Percentiles rank a stretch among this genome's conserved stretches.
These are phyloP conservation scores for Neomonachus schauinslandi DNA, from an alignment of 2,113 vertebrate genomes.

Conservation along the genomic window DNA sequence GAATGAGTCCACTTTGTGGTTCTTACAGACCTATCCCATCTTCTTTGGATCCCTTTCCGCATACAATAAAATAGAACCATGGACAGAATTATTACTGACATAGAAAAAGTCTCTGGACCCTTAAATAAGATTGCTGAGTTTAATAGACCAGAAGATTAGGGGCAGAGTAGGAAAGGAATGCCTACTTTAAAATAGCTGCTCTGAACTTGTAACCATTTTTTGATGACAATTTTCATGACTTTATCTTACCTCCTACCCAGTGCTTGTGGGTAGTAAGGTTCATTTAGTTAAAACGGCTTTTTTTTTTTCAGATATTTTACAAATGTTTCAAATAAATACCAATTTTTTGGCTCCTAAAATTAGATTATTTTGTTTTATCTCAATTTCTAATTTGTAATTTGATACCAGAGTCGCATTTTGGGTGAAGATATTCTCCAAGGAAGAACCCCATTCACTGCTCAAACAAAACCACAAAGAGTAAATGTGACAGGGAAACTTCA, in stretches of 20 bases:
- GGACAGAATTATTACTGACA: not conserved
- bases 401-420: not conserved
- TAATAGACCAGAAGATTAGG: not conserved
- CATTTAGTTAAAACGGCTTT: not conserved
- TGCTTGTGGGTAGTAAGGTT: not conserved
- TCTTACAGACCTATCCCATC: not conserved
- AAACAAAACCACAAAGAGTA: slow-evolving; percentile 24
- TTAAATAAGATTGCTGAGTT: not conserved
- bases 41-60: not conserved
- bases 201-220: not conserved
- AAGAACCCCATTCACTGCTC: not conserved
- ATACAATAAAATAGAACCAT: not conserved
- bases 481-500: slow-evolving; percentile 19
- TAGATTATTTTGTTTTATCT: slow-evolving; percentile 6
- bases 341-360: not conserved
- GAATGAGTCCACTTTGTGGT: not conserved
- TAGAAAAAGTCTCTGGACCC: not conserved
- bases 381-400: slow-evolving; percentile 2
- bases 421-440: slow-evolving; percentile 23
- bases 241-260: not conserved
- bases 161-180: not conserved
- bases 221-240: not conserved
- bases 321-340: not conserved
- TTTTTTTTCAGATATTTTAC: not conserved
- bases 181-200: not conserved